Evolutionary conservation across 2,888 invertebrate genomes (phyloP).

Genomic region (Mongoloraphidia duomilia): DNA sequence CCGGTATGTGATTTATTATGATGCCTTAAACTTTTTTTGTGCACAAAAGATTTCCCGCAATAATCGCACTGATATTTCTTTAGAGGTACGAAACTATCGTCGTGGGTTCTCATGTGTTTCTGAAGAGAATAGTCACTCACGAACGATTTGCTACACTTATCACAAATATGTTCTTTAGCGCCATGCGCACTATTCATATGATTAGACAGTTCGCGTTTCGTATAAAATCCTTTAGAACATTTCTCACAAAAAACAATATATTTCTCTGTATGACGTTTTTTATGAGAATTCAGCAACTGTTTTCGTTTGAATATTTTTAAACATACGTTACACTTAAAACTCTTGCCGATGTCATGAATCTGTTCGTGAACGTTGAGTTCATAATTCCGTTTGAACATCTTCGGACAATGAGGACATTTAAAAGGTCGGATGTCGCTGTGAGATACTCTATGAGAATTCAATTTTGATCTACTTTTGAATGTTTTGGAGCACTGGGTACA

Average conservation of each 20-base stretch:
- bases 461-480: not conserved
- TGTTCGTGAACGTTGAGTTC: not conserved
- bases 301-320: constrained; percentile 1
- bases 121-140: constrained; percentile 1
- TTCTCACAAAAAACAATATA: constrained; percentile 1
- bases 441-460: not conserved
- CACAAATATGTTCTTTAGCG: constrained; percentile 20
- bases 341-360: not conserved
- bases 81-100: constrained; percentile 31
- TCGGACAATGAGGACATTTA: constrained; percentile 3
- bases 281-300: not conserved
- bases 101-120: constrained; percentile 24
- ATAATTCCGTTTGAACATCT: not conserved
- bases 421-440: not conserved
- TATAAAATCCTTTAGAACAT: constrained; percentile 4
- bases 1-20: constrained; percentile 1
- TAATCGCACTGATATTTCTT: constrained; percentile 23
- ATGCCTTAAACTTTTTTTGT: constrained; percentile 4
- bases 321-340: constrained; percentile 1
- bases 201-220: not conserved
- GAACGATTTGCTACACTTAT: constrained; percentile 30
- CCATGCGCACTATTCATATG: not conserved
- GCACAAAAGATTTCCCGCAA: constrained; percentile 21
- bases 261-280: constrained; percentile 1
- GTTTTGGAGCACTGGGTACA: not conserved